Base-by-base conservation (phyloP, 2,113 vertebrate genomes). In the Phrynosoma blainvillii region DNA sequence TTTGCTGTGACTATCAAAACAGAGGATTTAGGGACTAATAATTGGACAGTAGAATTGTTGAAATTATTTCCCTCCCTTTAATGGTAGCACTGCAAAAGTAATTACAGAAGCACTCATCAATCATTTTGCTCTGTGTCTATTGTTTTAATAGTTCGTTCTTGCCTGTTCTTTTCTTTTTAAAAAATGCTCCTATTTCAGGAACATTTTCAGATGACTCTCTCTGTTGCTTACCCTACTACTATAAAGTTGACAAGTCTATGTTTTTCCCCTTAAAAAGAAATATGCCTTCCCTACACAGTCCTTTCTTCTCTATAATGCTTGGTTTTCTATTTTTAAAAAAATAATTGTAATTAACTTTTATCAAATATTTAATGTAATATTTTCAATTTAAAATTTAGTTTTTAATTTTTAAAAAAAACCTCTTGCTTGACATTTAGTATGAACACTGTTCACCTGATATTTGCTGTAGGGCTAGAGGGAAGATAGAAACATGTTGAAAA, bases 71-170 rank as follows among this genome's bases (percentile, higher is more conserved):
- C 88, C 5, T 73, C 21, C 68, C 87, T 2, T 65, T 84, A 88
- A 87, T 54, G 56, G 88, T 88, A 86, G 1, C 42, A 14, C 4
- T 91, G 73, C 79, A 89, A 74, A 1, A 87, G 87, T 81, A 88
- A 88, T 83, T 56, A 25, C 25, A 86, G 9, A 89, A 85, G 52
- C 47, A 0, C 1, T 68, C n/a, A 47, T 71, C 47, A 0, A 1
- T 68, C n/a, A 47, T 75, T 91, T 79, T 86, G 36, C 0, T 87
- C 85, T 84, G 54, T 1, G 1, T 3, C 47, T 23, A 86, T 62
- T 79, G 20, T 87, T 80, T 87, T 32, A 30, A 40, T 40, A 12
- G 68, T 21, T 42, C 68, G 68, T 21, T 42, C 68, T 87, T 82
- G 25, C 2, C 23, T 47, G 6, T 65, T n/a, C n/a, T n/a, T 73